phyloP scores from a whole-genome alignment of 2,113 vertebrate species.

The Amphilophus citrinellus region DNA sequence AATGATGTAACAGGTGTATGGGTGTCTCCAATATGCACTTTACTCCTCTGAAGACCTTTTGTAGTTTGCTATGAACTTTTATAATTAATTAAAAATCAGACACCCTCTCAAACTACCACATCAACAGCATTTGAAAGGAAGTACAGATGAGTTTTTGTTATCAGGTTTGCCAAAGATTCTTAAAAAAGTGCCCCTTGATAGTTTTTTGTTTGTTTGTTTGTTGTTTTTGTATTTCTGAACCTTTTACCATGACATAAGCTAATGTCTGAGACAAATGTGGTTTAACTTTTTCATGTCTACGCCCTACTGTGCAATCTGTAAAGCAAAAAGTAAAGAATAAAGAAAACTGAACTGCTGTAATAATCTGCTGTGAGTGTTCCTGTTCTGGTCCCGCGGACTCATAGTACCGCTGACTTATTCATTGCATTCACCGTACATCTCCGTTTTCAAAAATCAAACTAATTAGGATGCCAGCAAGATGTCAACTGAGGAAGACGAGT shows the following conservation, averaged over 20 bases:
- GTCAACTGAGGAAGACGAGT: background rate
- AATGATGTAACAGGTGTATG: background rate
- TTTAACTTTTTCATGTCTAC: background rate
- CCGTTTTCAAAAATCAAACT: background rate
- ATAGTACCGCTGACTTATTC: background rate
- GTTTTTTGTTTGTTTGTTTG: background rate
- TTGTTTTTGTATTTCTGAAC: background rate
- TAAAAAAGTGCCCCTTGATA: slow-evolving; percentile 17
- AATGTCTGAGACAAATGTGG: background rate
- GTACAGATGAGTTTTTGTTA: background rate
- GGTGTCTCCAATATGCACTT: slow-evolving; percentile 7
- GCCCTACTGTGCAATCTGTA: slow-evolving; percentile 4
- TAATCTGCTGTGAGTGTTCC: background rate
- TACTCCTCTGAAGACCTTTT: background rate
- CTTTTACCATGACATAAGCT: slow-evolving; percentile 7
- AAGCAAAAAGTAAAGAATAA: background rate
- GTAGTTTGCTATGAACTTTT: background rate
- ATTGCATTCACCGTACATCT: background rate
- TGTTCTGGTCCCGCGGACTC: background rate
- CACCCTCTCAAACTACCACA: background rate
- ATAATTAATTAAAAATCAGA: background rate
- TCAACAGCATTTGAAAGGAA: background rate
- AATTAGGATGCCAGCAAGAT: slow-evolving; percentile 10
- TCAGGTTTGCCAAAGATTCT: slow-evolving; percentile 34
- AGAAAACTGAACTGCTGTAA: background rate